Conservation (phyloP, 2,888 invertebrate genomes). For the Nomada fabriciana region DNA sequence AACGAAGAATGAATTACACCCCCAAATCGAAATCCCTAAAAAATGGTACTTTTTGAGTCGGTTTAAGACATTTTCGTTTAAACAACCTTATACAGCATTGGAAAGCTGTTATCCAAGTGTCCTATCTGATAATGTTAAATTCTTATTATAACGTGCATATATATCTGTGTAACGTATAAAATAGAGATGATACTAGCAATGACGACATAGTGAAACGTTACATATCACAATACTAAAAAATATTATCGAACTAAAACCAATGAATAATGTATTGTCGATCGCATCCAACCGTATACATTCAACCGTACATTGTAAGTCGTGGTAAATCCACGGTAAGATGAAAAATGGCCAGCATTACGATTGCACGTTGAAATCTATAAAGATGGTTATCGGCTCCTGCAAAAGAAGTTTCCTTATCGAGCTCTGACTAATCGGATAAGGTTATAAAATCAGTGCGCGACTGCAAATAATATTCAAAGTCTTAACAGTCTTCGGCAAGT, state of each 20-base stretch:
- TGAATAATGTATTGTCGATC: constrained; percentile 22
- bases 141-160: constrained; percentile 10
- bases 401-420: constrained; percentile 12
- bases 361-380: background rate
- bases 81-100: too few species aligned
- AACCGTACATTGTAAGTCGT: background rate
- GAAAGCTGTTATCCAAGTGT: too few species aligned
- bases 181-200: background rate
- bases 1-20: too few species aligned
- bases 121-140: constrained; percentile 11
- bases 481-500: too few species aligned
- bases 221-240: background rate
- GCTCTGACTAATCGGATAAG: background rate
- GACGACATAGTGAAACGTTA: background rate
- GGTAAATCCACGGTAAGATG: background rate
- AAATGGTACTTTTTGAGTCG: too few species aligned
- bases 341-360: background rate
- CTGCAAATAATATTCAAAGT: background rate
- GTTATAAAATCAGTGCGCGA: constrained; percentile 4
- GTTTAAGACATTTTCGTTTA: too few species aligned
- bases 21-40: too few species aligned
- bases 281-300: background rate
- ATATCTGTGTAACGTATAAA: background rate
- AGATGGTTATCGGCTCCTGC: background rate
- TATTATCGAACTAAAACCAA: background rate